Base-by-base conservation (phyloP, 92 coral and sea anemone species). In the Nematostella vectensis region DNA sequence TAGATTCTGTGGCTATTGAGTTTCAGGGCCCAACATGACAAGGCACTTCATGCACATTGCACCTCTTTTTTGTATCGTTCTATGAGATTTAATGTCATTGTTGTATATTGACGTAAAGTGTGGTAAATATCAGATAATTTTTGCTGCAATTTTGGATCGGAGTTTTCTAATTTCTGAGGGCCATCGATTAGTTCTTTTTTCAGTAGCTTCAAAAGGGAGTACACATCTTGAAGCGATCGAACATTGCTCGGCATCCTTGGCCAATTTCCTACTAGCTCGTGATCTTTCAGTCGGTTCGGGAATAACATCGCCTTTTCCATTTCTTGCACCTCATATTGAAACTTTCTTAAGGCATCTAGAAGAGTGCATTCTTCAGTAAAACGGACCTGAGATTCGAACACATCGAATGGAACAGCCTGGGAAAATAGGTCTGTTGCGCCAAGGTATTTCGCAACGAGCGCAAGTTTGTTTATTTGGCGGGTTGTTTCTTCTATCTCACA, bases 261-360 rank as follows among this genome's bases (percentile, higher is more conserved):
- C 63, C 51, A 29, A 22, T 66, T 59, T 11, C 59, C 72, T 2
- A 54, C 63, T 31, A 33, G n/a, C 3, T 59, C 72, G 24, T 62
- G 69, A 65, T 85, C 87, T 24, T 60, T 67, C 4, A 85, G 61
- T 17, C 80, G 76, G 37, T 79, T 68, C 16, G 94, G 94, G 48
- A 85, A 79, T 50, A 85, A 60, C 2, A 85, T 74, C 26, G 94
- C 77, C 38, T 79, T 85, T 50, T 85, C 94, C 83, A 85, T 70
- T 29, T 77, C 77, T 30, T 81, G 75, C 1, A 79, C 77, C 49
- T 80, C 94, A 25, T 61, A 59, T 29, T 63, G 69, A 31, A 85
- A 74, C 22, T 75, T 64, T 63, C 78, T 85, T 43, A 79, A 20
- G 23, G 83, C 78, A 0, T 64, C 74, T 4, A 73, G 69, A 12